phyloP scores from a whole-genome alignment of 2,888 invertebrate species.

The Ommatoiulus sabulosus region DNA sequence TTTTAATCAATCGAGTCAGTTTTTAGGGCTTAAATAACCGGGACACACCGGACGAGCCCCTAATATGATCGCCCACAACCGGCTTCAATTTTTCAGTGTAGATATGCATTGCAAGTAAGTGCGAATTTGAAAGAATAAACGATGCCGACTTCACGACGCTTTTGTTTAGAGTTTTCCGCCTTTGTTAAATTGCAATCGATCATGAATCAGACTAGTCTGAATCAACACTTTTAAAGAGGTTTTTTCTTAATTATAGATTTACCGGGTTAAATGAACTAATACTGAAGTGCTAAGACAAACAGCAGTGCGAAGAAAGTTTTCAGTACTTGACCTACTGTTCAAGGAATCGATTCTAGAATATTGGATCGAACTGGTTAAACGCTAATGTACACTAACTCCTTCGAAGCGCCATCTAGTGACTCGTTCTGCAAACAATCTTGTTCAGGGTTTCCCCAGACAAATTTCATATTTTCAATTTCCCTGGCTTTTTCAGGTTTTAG shows the following conservation, averaged over 20 bases:
- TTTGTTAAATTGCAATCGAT: not conserved
- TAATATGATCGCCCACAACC: not conserved
- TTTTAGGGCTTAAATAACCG: not conserved
- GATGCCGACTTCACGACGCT: not conserved
- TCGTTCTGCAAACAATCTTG: no score
- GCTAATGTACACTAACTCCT: no score
- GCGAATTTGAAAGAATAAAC: constrained; percentile 20
- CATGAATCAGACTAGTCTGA: not conserved
- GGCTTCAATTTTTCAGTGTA: not conserved
- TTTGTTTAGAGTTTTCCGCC: not conserved
- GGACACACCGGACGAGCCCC: not conserved
- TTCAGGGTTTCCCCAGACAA: no score
- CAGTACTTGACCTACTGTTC: no score
- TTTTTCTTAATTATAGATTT: not conserved
- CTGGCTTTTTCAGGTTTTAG: no score
- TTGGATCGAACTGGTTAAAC: no score
- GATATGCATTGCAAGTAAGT: constrained; percentile 23
- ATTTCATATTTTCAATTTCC: no score
- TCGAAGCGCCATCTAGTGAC: no score
- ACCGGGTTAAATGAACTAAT: not conserved
- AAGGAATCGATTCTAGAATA: no score
- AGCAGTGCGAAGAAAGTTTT: no score
- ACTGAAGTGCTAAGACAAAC: no score
- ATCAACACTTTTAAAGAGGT: not conserved
- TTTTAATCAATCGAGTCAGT: not conserved